A percentile compares a stretch with the other conserved stretches of the same genome.
Conservation (phyloP, 1,140 invertebrate genomes). For the Trinorchestia longiramus region DNA sequence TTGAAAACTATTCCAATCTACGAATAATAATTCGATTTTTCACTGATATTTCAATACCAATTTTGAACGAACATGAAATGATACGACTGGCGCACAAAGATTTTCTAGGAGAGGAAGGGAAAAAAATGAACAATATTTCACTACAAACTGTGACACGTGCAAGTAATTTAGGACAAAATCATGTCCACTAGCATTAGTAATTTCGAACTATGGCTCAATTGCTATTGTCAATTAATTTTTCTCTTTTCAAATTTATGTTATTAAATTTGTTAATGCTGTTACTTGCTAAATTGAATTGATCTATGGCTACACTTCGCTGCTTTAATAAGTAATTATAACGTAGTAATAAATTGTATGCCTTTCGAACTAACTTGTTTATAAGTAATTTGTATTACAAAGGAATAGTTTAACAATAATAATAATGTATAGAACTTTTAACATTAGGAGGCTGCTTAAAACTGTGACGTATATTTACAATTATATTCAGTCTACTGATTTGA, state of each 20-base stretch:
- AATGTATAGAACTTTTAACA: no score
- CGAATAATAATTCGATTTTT: no score
- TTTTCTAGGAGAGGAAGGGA: no score
- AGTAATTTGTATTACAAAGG: no score
- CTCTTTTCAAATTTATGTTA: not conserved
- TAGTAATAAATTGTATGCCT: not conserved
- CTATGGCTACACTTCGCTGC: not conserved
- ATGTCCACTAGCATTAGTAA: not conserved
- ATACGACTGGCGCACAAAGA: no score
- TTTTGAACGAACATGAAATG: no score
- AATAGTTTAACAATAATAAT: no score
- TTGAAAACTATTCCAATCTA: no score
- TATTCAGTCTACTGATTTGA: not conserved
- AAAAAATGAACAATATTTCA: no score
- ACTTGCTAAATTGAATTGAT: not conserved
- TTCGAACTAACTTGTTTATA: not conserved
- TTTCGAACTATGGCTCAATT: not conserved
- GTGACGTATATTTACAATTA: not conserved
- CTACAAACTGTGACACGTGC: no score
- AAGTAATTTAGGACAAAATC: no score
- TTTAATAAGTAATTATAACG: not conserved
- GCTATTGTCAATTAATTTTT: not conserved
- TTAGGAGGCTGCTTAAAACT: not conserved
- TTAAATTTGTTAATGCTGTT: not conserved
- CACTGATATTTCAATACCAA: no score